Base-by-base conservation (phyloP, 2,113 vertebrate genomes). In the Emydocephalus ijimae region DNA sequence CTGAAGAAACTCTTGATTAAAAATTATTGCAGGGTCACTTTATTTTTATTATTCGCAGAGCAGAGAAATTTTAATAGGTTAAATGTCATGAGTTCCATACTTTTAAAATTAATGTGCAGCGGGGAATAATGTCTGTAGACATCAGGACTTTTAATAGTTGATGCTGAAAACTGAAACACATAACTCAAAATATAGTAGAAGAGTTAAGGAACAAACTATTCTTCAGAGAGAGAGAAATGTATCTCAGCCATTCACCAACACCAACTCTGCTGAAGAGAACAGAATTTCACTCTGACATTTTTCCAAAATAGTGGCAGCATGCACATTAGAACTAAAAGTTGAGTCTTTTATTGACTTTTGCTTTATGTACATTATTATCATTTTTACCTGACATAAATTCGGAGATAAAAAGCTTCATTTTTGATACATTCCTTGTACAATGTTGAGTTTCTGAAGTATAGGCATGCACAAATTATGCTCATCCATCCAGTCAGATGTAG, bases 171-270 rank as follows among this genome's bases (percentile, higher is more conserved):
- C 26, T 8, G 20, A 93, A 61, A 74, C 74, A 90, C 89, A 7
- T 89, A 87, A 91, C 43, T 93, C 91, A 4, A 34, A 92, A 39
- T 3, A 43, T 54, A 91, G 54, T 34, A 24, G 6, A 93, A 45
- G 7, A n/a, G n/a, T 43, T 55, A 91, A 91, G 24, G 56, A 94
- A 24, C 18, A 69, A 20, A 0, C 0, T 92, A 6, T 92, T 64
- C 94, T 94, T 90, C 39, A 69, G n/a, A 8, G 92, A 89, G 89
- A 94, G 21, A 69, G 55, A 1, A 69, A 94, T 91, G n/a, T 85
- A 39, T 52, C 90, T 15, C 43, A 20, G 89, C 18, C n/a, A 92
- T 87, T 86, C 56, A 86, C 24, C 85, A 69, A 29, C 15, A 86
- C 7, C 34, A 93, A 9, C 3, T 14, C 3, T 85, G 50, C 4